Evolutionary conservation across 2,888 invertebrate species (phyloP), one percentile per base, ranked within the genome.

Genomic region (Dolomedes plantarius): DNA sequence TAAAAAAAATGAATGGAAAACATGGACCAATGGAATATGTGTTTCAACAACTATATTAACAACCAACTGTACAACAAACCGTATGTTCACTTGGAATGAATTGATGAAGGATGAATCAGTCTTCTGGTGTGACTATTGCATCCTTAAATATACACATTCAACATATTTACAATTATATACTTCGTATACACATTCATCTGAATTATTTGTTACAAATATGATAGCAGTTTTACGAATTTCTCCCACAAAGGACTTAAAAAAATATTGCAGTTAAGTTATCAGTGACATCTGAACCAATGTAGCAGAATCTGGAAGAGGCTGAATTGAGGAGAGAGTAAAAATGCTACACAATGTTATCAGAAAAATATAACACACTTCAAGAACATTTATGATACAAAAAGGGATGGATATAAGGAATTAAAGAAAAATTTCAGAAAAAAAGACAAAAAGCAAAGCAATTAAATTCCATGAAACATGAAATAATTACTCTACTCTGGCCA

Each of bases 1-100:
- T 73, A 36, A 81, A 36, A 36, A 81, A 81, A 81, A 75, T 81
- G 75, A 81, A 80, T 81, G 46, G 62, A 16, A 69, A 46, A 67
- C 27, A n/a, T 46, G 62, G n/a, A 81, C 13, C 23, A 73, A 50
- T 67, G 41, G 41, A n/a, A n/a, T 29, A 79, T 41, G 69, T 36
- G 39, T 46, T 27, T 46, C 27, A 76, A 82, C 68, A 39, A 68
- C 31, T 67, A 56, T 56, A 56, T 39, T 72, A 69, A 76, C 39
- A 82, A 75, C 19, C 41, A 46, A 76, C 62, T 71, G 29, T 76
- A 71, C 71, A 76, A 71, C 76, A 71, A 69, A 62, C 62, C 39
- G 31, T 41, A 75, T 41, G 62, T 71, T 75, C 32, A 29, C 13
- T 71, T 82, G 82, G 75, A 76, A 82, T 82, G 82, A 75, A 39